These are phyloP conservation scores for Schlechtendalia chinensis DNA, from an alignment of 1,140 invertebrate genomes.

Conservation along the genomic window DNA sequence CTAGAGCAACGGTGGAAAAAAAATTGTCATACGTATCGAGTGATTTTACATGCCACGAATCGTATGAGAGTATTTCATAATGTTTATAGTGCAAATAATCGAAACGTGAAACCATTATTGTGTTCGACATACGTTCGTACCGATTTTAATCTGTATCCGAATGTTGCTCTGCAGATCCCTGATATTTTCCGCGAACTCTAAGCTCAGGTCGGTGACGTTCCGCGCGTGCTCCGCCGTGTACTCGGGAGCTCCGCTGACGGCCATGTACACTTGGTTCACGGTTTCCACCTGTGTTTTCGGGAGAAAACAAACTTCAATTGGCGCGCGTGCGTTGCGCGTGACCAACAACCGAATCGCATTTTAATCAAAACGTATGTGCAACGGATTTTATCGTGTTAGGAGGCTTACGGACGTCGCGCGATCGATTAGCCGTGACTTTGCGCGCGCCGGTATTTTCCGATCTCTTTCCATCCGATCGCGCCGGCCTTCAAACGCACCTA, in stretches of 20 bases:
- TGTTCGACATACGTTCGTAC: too few relatives aligned
- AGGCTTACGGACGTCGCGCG: neutral
- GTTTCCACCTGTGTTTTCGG: conserved; percentile 72
- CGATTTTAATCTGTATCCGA: conserved; percentile 65
- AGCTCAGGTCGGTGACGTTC: conserved; percentile 72
- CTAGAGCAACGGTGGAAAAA: too few relatives aligned
- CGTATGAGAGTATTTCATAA: too few relatives aligned
- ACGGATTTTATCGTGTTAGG: neutral
- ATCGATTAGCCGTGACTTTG: neutral
- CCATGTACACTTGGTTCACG: conserved; percentile 83
- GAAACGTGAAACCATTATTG: too few relatives aligned
- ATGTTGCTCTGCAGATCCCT: conserved; percentile 60
- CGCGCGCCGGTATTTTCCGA: neutral
- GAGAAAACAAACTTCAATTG: neutral
- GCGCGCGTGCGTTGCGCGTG: too few relatives aligned
- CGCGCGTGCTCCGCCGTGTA: conserved; percentile 74
- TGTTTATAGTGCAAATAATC: too few relatives aligned
- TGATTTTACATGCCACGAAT: too few relatives aligned
- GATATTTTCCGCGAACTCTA: conserved; percentile 66
- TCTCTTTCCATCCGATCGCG: too few relatives aligned
- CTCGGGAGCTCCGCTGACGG: conserved; percentile 81
- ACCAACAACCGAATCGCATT: neutral
- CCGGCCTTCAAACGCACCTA: too few relatives aligned
- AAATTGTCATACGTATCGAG: too few relatives aligned
- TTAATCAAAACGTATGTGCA: neutral